Base-by-base conservation (phyloP, 2,888 invertebrate genomes). In the Orthosia cruda region DNA sequence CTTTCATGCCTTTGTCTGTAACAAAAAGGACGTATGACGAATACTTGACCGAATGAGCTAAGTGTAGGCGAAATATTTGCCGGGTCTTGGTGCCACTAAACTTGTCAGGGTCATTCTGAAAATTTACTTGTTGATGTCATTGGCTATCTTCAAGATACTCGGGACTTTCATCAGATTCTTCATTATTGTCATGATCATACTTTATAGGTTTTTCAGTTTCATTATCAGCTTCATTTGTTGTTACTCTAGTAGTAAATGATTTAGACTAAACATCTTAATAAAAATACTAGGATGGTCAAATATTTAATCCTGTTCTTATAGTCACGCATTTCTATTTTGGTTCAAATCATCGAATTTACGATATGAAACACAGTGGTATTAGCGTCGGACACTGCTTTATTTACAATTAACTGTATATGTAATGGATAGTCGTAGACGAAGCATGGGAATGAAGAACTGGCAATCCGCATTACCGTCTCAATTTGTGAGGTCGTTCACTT, bases 401-500 rank as follows among this genome's bases (percentile, higher is more conserved):
- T 83, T 59, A 78, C 79, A 71, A 74, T 85, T 73, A 84, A 84
- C 76, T 73, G 67, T 74, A 68, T 59, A n/a, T n/a, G n/a, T n/a
- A 77, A 83, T 62, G 69, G 69, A 76, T 71, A 61, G 58, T 67
- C 40, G 58, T 70, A 78, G 69, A 75, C 74, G 67, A 72, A 79
- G 76, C 68, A 81, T 86, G 85, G 77, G 77, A 86, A 86, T 86
- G 77, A 84, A 83, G 79, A 88, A 84, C 77, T 75, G 68, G 66
- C 80, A 87, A 84, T 81, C 81, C 76, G 71, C 84, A 85, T 88
- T 85, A 84, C 79, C 72, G 82, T 89, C 87, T 88, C 87, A 77
- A 86, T 88, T 85, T 83, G 84, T 86, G 89, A 90, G 95, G 95
- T 96, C 95, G 92, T 95, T 95, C 94, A 95, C 95, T 92, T 92